These are phyloP conservation scores for Cephus cinctus DNA, from an alignment of 1,140 invertebrate genomes.

Conservation along the genomic window DNA sequence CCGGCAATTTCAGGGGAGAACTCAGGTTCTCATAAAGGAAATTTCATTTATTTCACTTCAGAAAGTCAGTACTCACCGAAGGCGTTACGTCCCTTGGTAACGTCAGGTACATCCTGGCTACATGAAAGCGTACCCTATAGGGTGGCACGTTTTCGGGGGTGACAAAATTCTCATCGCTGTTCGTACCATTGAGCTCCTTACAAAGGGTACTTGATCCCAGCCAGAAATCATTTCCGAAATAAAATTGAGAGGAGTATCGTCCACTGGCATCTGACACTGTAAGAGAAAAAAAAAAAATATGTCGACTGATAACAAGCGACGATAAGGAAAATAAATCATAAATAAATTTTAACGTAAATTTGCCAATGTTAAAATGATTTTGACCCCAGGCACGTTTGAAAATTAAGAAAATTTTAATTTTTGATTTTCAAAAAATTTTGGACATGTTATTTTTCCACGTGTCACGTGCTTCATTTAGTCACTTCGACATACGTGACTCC, in stretches of 20 bases:
- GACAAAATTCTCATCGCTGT: too few relatives aligned
- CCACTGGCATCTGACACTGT: conserved; percentile 79
- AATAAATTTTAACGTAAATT: neutral
- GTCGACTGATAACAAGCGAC: too few relatives aligned
- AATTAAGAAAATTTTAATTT: too few relatives aligned
- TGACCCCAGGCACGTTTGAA: too few relatives aligned
- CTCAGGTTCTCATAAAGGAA: too few relatives aligned
- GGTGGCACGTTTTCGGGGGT: conserved; percentile 59
- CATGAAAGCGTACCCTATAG: conserved; percentile 63
- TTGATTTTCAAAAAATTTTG: too few relatives aligned
- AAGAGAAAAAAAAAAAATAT: conserved; percentile 35
- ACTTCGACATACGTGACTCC: too few relatives aligned
- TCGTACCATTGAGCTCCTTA: conserved; percentile 55
- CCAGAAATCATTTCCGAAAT: conserved; percentile 83
- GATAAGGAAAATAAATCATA: neutral
- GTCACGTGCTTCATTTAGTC: too few relatives aligned
- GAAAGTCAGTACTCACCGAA: conserved; percentile 61
- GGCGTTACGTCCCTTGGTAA: conserved; percentile 62
- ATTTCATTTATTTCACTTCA: too few relatives aligned
- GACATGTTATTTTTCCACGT: too few relatives aligned
- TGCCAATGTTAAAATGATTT: too few relatives aligned
- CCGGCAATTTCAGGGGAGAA: too few relatives aligned
- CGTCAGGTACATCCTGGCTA: conserved; percentile 65
- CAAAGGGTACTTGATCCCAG: conserved; percentile 71
- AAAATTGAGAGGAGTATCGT: conserved; percentile 75